A percentile compares a stretch with the other conserved stretches of the same genome.
Evolutionary conservation across 2,888 invertebrate genomes (phyloP).

Genomic region (Lypha dubia): DNA sequence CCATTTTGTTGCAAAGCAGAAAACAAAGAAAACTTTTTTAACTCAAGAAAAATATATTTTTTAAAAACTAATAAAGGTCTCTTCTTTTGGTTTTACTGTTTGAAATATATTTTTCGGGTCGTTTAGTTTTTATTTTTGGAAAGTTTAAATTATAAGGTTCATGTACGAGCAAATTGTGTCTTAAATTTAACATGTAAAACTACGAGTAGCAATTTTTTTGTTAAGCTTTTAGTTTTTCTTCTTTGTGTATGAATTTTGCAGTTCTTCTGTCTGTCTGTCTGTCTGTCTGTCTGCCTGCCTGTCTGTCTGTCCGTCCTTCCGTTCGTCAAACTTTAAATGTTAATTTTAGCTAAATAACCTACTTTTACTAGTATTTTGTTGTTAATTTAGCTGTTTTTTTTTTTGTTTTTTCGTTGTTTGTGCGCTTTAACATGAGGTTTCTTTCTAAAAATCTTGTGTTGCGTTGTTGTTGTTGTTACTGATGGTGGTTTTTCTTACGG

Average conservation of each 20-base stretch:
- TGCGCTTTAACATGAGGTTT: constrained; percentile 26
- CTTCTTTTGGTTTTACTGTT: neutral
- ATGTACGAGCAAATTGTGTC: constrained; percentile 14
- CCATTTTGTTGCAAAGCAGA: constrained; percentile 14
- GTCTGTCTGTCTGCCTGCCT: no score
- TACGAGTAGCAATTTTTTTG: constrained; percentile 57
- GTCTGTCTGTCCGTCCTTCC: no score
- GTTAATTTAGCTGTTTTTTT: constrained; percentile 21
- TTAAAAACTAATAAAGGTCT: constrained; percentile 50
- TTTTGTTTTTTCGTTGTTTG: constrained; percentile 19
- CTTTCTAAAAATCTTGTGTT: constrained; percentile 21
- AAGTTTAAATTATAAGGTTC: constrained; percentile 64
- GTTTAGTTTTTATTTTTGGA: constrained; percentile 32
- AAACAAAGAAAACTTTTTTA: no score
- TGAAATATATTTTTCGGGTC: neutral
- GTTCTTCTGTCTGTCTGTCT: constrained; percentile 20
- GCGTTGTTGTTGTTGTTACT: constrained; percentile 31
- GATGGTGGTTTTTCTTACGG: constrained; percentile 21
- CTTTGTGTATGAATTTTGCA: constrained; percentile 21
- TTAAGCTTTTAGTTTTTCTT: constrained; percentile 19
- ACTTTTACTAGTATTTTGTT: constrained; percentile 63
- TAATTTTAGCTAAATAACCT: constrained; percentile 69
- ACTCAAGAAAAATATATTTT: neutral
- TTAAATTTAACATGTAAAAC: constrained; percentile 49
- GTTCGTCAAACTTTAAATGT: constrained; percentile 62